A percentile compares a stretch with the other conserved stretches of the same genome.
These are phyloP conservation scores for Leptopilina boulardi DNA, from an alignment of 1,140 invertebrate genomes.

Conservation along the genomic window DNA sequence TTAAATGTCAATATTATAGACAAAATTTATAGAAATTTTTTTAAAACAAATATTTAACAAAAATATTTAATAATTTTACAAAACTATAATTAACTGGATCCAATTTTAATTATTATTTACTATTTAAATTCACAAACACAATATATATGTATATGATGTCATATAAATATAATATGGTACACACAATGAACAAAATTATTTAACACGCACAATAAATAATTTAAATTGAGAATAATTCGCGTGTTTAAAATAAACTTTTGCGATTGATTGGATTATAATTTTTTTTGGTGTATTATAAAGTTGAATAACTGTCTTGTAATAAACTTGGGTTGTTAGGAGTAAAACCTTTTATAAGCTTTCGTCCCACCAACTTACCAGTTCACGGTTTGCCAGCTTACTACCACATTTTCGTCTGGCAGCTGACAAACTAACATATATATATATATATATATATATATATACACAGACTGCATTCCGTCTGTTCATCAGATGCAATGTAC, in stretches of 20 bases:
- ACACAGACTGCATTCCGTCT: neutral
- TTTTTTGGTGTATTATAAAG: neutral
- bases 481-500: neutral
- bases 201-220: neutral
- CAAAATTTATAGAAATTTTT: neutral
- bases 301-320: slow-evolving; percentile 41
- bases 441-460: neutral
- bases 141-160: too few species aligned
- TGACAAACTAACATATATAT: neutral
- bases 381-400: neutral
- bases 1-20: neutral
- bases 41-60: neutral
- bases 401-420: neutral
- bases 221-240: neutral
- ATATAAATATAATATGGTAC: too few species aligned
- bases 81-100: neutral
- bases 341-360: slow-evolving; percentile 42
- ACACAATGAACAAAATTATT: too few species aligned
- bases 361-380: slow-evolving; percentile 36
- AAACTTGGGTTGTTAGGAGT: slow-evolving; percentile 38
- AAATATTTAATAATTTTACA: neutral
- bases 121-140: too few species aligned
- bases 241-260: neutral
- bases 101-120: neutral
- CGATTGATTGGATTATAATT: neutral